Evolutionary conservation across 2,888 invertebrate species (phyloP), one percentile per base, ranked within the genome.

Genomic region (Oscheius sp.): DNA sequence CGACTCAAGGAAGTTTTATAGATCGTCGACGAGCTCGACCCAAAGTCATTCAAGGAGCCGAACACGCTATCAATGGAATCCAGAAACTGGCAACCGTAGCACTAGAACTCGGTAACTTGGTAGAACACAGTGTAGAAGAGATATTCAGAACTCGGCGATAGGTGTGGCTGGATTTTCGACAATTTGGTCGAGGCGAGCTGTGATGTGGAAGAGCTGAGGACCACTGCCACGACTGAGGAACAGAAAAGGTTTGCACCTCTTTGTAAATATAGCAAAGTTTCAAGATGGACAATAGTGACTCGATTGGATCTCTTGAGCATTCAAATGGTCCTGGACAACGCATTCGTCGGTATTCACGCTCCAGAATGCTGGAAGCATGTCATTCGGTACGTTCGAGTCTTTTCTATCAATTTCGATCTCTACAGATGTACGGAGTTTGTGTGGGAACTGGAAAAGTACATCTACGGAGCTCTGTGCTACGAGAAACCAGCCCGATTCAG

Each of bases 281-380:
- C 2, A 48, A 76, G 73, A 29, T 76, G 72, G 73, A 70, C 77
- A 0, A 66, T 60, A 13, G 63, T 59, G 21, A 59, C 21, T 10
- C 68, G 83, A n/a, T 76, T 95, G 0, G 96, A 96, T 88, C 95
- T 95, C 0, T 91, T 96, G 79, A 96, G 95, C 55, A 93, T 97
- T 91, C 96, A 97, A 89, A 94, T 96, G 29, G 92, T 97, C 35
- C 92, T 97, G 74, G 93, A 93, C 90, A 92, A 94, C 76, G 96
- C 96, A 1, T 91, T 97, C 68, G 96, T 96, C 7, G 96, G 95
- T 3, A 95, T 95, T 53, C 95, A 96, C 88, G 94, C 96, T 37
- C 92, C 94, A 29, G 94, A 95, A 81, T 96, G 96, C 87, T 97
- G 97, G 97, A 94, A 94, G 79, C 96, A 97, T 89, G 94, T 97